phyloP scores from a whole-genome alignment of 2,888 invertebrate genomes.

The Eulithis prunata region DNA sequence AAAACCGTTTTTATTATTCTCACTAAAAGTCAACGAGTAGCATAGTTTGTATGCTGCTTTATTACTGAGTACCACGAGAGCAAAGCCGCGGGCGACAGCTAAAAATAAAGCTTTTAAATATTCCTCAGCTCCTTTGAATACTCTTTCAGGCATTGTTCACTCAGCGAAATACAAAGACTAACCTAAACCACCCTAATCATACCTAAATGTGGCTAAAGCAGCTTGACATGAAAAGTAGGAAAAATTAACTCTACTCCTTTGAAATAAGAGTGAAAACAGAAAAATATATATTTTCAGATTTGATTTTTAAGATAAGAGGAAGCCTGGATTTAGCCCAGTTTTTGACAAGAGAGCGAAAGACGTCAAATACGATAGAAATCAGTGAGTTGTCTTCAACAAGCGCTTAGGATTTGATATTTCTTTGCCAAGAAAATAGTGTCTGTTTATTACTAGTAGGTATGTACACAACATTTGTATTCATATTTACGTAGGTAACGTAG shows the following conservation, averaged over 20 bases:
- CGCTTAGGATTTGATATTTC: too few species aligned
- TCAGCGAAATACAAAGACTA: conserved; percentile 14
- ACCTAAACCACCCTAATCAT: conserved; percentile 27
- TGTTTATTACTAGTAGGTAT: too few species aligned
- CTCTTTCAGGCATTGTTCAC: background rate
- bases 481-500: too few species aligned
- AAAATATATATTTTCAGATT: background rate
- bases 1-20: too few species aligned
- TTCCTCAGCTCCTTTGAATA: conserved; percentile 2
- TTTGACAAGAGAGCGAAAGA: background rate
- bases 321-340: background rate
- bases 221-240: conserved; percentile 8
- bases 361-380: too few species aligned
- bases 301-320: conserved; percentile 19
- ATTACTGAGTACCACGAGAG: too few species aligned
- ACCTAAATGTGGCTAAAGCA: conserved; percentile 30
- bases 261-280: conserved; percentile 10
- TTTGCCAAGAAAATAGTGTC: too few species aligned
- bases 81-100: too few species aligned
- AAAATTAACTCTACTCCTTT: conserved; percentile 16
- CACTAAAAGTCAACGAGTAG: too few species aligned
- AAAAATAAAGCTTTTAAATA: background rate
- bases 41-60: too few species aligned
- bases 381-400: too few species aligned
- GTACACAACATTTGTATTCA: too few species aligned